Evolutionary conservation across 2,797 vertebrate genomes (phyloP).

Genomic region (Liasis olivaceus): DNA sequence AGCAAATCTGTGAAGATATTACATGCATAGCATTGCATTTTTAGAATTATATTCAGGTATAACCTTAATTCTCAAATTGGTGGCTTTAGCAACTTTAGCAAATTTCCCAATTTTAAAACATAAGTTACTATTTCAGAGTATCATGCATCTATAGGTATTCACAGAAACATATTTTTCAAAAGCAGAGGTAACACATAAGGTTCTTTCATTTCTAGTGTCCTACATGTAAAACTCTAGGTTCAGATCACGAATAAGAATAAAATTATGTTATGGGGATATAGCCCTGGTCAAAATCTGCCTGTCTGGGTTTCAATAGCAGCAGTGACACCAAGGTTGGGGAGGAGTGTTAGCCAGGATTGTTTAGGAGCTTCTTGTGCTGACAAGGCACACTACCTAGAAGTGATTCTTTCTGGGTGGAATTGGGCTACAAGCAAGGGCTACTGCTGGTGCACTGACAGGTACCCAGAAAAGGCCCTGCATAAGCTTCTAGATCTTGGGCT

Average conservation of each 20-base stretch:
- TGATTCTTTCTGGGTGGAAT: background rate
- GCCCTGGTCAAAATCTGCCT: background rate
- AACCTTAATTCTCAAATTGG: background rate
- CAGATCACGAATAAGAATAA: background rate
- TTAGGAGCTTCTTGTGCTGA: background rate
- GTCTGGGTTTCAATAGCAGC: background rate
- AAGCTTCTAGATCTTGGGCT: background rate
- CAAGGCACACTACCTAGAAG: background rate
- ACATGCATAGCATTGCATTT: conserved; percentile 58
- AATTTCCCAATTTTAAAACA: conserved; percentile 31
- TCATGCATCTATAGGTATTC: background rate
- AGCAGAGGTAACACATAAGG: background rate
- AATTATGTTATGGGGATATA: background rate
- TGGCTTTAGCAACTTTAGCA: conserved; percentile 62
- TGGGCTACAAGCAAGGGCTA: background rate
- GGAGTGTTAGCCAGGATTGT: background rate
- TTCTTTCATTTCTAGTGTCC: background rate
- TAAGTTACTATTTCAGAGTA: conserved; percentile 10
- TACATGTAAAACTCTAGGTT: background rate
- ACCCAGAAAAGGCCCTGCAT: background rate
- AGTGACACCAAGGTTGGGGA: background rate
- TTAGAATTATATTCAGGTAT: conserved; percentile 37
- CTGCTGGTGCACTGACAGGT: background rate
- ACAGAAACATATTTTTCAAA: background rate
- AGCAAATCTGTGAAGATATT: background rate